phyloP scores from a whole-genome alignment of 2,113 vertebrate species.

The Carollia perspicillata region DNA sequence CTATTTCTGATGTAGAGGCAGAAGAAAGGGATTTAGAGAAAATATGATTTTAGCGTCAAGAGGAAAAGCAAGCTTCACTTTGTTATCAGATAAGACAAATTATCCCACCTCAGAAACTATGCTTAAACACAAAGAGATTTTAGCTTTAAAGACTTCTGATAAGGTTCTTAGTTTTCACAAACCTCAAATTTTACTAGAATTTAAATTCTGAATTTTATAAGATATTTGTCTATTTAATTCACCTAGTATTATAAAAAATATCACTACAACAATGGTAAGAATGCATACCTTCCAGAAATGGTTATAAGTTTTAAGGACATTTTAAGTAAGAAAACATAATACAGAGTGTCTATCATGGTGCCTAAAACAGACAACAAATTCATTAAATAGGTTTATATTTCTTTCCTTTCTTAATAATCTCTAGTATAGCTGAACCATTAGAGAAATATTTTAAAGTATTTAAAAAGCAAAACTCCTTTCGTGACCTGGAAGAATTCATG shows the following conservation, averaged over 20 bases:
- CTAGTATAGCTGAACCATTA: neutral
- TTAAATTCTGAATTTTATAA: neutral
- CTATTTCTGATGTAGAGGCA: neutral
- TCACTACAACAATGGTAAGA: conserved; percentile 24
- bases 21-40: neutral
- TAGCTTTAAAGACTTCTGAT: neutral
- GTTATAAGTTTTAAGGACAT: conserved; percentile 22
- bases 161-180: conserved; percentile 12
- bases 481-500: conserved; percentile 31
- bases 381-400: conserved; percentile 30
- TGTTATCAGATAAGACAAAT: neutral
- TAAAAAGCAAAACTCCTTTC: conserved; percentile 32
- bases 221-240: conserved; percentile 21
- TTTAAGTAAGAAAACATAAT: neutral
- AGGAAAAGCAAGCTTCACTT: neutral
- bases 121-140: conserved; percentile 4
- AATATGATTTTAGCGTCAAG: neutral
- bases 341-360: neutral
- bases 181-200: conserved; percentile 41
- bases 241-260: conserved; percentile 27
- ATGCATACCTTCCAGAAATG: neutral
- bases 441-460: conserved; percentile 22
- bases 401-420: conserved; percentile 27
- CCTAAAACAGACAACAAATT: neutral
- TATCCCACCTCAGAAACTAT: neutral